These are phyloP conservation scores for Pseudococcus longispinus DNA, from an alignment of 2,888 invertebrate genomes.

Conservation along the genomic window DNA sequence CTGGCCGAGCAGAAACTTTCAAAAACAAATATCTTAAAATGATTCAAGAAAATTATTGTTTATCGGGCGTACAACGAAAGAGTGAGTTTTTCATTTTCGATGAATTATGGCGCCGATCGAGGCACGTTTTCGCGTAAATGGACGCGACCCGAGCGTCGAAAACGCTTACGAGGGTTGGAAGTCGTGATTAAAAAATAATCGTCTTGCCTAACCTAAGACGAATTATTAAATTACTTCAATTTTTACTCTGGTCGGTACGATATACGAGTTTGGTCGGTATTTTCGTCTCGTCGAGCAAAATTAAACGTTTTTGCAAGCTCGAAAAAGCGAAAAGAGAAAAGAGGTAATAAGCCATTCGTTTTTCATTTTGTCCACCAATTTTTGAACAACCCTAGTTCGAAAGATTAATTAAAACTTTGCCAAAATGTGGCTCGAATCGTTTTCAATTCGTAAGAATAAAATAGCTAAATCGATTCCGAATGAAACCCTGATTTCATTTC, in stretches of 20 bases:
- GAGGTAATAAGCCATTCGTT: not conserved
- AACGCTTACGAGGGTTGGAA: not conserved
- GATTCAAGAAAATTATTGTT: slow-evolving; percentile 54
- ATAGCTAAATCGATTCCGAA: not conserved
- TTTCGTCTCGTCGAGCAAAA: not conserved
- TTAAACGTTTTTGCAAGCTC: not conserved
- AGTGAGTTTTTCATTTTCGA: slow-evolving; percentile 51
- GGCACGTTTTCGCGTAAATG: slow-evolving; percentile 49
- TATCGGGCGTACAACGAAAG: slow-evolving; percentile 14
- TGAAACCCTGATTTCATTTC: not conserved
- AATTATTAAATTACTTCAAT: slow-evolving; percentile 45
- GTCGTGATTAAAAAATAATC: slow-evolving; percentile 49
- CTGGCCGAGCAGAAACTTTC: slow-evolving; percentile 41
- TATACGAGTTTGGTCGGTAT: not conserved
- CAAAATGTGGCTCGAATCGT: not conserved
- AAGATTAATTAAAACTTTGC: not conserved
- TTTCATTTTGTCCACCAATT: not conserved
- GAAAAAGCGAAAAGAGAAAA: not conserved
- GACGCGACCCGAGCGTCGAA: not conserved
- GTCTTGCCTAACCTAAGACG: not conserved
- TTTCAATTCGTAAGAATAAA: not conserved
- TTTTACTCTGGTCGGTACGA: not conserved
- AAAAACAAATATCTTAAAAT: slow-evolving; percentile 56
- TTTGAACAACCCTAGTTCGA: not conserved
- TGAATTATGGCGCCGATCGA: slow-evolving; percentile 45